A percentile compares a stretch with the other conserved stretches of the same genome.
Evolutionary conservation across 2,888 invertebrate genomes (phyloP).

Genomic region (Polymixis flavicincta): DNA sequence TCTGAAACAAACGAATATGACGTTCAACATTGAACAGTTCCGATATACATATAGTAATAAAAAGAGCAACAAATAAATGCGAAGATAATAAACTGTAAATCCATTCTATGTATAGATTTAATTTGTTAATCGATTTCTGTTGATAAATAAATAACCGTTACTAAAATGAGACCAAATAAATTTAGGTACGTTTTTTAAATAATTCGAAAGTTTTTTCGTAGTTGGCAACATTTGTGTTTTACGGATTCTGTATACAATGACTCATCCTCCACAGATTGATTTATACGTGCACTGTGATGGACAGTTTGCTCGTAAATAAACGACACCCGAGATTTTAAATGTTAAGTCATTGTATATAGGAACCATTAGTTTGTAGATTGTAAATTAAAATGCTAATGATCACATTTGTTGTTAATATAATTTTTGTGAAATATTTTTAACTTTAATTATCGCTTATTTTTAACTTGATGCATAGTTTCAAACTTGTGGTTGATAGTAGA

Average conservation of each 20-base stretch:
- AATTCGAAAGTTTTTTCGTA: conserved; percentile 74
- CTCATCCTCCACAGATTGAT: background rate
- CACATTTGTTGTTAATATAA: conserved; percentile 79
- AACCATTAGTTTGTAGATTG: conserved; percentile 82
- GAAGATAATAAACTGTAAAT: conserved; percentile 55
- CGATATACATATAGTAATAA: background rate
- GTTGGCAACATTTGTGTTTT: conserved; percentile 82
- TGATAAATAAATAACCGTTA: conserved; percentile 83
- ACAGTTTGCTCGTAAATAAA: background rate
- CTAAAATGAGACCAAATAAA: conserved; percentile 90
- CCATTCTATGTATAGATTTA: conserved; percentile 63
- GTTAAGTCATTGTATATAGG: conserved; percentile 25
- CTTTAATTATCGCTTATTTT: conserved; percentile 55
- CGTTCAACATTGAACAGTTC: conserved; percentile 23
- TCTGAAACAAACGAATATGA: conserved; percentile 21
- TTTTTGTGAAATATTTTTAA: conserved; percentile 68
- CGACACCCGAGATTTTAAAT: background rate
- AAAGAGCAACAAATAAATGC: conserved; percentile 29
- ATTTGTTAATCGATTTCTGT: conserved; percentile 75
- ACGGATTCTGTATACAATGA: conserved; percentile 40
- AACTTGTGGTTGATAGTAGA: conserved; percentile 37
- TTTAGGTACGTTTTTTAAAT: conserved; percentile 85
- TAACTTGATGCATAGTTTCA: conserved; percentile 59
- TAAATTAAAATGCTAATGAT: conserved; percentile 88
- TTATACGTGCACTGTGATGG: background rate